Evolutionary conservation across 2,888 invertebrate species (phyloP), one percentile per base, ranked within the genome.

Genomic region (Mesorhabditis sp.): DNA sequence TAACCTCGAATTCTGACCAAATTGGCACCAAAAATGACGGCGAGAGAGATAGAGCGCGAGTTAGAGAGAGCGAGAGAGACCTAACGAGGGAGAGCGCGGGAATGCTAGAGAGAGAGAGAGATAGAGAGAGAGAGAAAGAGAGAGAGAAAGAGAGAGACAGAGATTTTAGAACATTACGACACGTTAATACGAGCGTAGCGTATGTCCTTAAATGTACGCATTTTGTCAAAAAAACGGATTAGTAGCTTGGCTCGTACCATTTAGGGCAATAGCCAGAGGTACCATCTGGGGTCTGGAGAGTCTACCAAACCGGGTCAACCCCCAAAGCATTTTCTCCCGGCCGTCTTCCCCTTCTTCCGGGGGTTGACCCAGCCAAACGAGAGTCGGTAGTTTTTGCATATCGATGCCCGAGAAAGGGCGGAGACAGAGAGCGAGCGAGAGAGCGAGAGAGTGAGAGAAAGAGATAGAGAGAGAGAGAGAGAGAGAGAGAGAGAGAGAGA

Each of bases 121-220:
- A 69, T 1, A 28, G 28, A 28, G 28, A 28, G 28, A 28, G 28
- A 28, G 28, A 28, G 28, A 28, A 2, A 28, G 28, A 28, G 28
- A 28, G 28, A 28, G 10, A 42, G 42, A 69, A 62, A 69, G 50
- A 69, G 4, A 66, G 69, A 45, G 65, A 69, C 15, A 65, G 67
- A 28, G 62, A 44, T 28, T 28, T 28, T 62, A 70, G 68, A 67
- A 64, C 70, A 65, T 62, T 50, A 63, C 43, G 61, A 62, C 71
- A 66, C 70, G 67, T 67, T 67, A 70, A 69, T 61, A 62, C 67
- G 67, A 68, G 67, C 43, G n/a, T 44, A n/a, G 5, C 13, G 61
- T 10, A 44, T 5, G 65, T 15, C 4, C 5, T 66, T 62, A 70
- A 58, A 70, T 63, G 62, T 50, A 67, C 58, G 66, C 41, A 44